Conservation (phyloP, 2,113 vertebrate species). For the Megaleporinus macrocephalus region DNA sequence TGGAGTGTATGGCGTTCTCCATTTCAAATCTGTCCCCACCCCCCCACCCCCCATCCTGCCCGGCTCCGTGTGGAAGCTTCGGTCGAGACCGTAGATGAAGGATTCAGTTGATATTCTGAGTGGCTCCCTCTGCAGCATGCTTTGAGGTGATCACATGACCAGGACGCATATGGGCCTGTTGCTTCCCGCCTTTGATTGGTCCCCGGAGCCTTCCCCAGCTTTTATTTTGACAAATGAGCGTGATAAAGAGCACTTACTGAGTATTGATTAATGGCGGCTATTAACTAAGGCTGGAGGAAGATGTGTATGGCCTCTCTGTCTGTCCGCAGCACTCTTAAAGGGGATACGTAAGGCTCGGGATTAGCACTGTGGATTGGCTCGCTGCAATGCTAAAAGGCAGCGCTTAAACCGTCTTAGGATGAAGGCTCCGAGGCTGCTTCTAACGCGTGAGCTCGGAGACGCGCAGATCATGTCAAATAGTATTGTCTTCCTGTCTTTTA, state of each 20-base stretch:
- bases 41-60: neutral
- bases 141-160: conserved; percentile 54
- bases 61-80: neutral
- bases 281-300: conserved; percentile 64
- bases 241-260: conserved; percentile 67
- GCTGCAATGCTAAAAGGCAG: conserved; percentile 57
- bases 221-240: conserved; percentile 76
- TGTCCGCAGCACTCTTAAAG: conserved; percentile 61
- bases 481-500: conserved; percentile 7
- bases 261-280: conserved; percentile 74
- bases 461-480: neutral
- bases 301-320: conserved; percentile 56
- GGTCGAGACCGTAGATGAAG: neutral
- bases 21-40: no score
- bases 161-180: conserved; percentile 53
- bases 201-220: conserved; percentile 54
- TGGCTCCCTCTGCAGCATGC: neutral
- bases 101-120: neutral
- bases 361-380: conserved; percentile 70
- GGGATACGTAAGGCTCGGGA: conserved; percentile 63
- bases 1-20: neutral
- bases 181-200: conserved; percentile 68
- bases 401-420: conserved; percentile 49
- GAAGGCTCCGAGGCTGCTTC: conserved; percentile 49
- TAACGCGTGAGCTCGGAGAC: conserved; percentile 41